Evolutionary conservation across 2,797 vertebrate genomes (phyloP).

Genomic region (Oreonectes daqikongensis): DNA sequence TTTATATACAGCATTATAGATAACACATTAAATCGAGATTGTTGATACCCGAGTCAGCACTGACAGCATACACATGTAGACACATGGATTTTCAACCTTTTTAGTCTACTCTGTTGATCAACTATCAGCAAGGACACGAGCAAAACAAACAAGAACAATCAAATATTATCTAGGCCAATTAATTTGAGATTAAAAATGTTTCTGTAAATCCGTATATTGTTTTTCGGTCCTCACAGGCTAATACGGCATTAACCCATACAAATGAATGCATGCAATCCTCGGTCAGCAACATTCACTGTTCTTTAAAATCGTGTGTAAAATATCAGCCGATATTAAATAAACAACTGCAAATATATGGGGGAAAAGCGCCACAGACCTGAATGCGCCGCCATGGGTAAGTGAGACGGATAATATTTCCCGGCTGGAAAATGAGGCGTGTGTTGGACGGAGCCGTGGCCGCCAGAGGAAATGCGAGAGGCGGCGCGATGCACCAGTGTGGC

Average conservation of each 20-base stretch:
- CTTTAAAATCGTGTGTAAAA: not conserved
- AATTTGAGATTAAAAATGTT: not conserved
- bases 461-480: conserved; percentile 84
- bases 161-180: not conserved
- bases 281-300: not conserved
- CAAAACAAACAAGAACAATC: not conserved
- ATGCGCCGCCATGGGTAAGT: conserved; percentile 95
- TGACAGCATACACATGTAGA: not conserved
- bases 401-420: conserved; percentile 93
- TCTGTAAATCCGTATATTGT: not conserved
- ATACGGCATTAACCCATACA: not conserved
- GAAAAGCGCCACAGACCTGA: conserved; percentile 81
- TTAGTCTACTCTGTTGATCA: not conserved
- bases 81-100: not conserved
- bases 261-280: too few relatives aligned
- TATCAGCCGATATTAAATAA: too few relatives aligned
- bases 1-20: not conserved
- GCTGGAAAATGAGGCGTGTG: conserved; percentile 89
- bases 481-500: conserved; percentile 89
- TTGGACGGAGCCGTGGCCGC: conserved; percentile 86
- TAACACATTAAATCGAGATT: too few relatives aligned
- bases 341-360: not conserved
- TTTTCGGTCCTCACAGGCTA: not conserved
- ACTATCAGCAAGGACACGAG: not conserved
- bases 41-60: too few relatives aligned